phyloP scores from a whole-genome alignment of 2,888 invertebrate species.

The Luperina nickerlii region DNA sequence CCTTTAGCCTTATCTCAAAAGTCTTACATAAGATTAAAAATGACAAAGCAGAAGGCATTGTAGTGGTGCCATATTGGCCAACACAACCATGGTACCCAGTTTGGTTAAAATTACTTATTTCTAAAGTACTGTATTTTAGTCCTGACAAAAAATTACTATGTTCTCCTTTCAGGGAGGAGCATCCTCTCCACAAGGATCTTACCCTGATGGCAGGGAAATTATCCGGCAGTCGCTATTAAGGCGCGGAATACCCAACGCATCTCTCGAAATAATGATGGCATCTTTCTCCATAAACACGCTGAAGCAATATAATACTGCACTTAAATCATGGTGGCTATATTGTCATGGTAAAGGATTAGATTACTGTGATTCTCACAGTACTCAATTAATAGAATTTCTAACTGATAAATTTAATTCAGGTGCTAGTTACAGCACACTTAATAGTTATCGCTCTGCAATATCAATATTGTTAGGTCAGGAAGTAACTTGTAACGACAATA shows the following conservation, averaged over 20 bases:
- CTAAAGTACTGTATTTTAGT: slow-evolving; percentile 45
- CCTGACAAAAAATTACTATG: slow-evolving; percentile 50
- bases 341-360: slow-evolving; percentile 41
- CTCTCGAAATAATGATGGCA: slow-evolving; percentile 44
- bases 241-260: too few species aligned
- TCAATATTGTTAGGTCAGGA: not conserved
- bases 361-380: slow-evolving; percentile 1
- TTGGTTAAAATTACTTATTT: slow-evolving; percentile 30
- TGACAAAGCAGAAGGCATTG: slow-evolving; percentile 41
- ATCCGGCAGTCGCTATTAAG: too few species aligned
- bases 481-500: not conserved
- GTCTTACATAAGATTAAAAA: slow-evolving; percentile 2
- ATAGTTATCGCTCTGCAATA: not conserved
- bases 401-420: slow-evolving; percentile 46
- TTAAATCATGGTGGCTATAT: slow-evolving; percentile 50
- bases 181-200: slow-evolving; percentile 41
- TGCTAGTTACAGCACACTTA: slow-evolving; percentile 24
- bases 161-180: slow-evolving; percentile 59
- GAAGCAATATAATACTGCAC: slow-evolving; percentile 15
- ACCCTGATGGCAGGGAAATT: too few species aligned
- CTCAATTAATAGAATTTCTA: slow-evolving; percentile 42
- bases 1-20: slow-evolving; percentile 13
- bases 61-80: slow-evolving; percentile 61
- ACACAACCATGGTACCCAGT: slow-evolving; percentile 25
- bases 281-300: slow-evolving; percentile 54